Evolutionary conservation across 2,113 vertebrate species (phyloP).

Genomic region (Notarius lentiginosus): DNA sequence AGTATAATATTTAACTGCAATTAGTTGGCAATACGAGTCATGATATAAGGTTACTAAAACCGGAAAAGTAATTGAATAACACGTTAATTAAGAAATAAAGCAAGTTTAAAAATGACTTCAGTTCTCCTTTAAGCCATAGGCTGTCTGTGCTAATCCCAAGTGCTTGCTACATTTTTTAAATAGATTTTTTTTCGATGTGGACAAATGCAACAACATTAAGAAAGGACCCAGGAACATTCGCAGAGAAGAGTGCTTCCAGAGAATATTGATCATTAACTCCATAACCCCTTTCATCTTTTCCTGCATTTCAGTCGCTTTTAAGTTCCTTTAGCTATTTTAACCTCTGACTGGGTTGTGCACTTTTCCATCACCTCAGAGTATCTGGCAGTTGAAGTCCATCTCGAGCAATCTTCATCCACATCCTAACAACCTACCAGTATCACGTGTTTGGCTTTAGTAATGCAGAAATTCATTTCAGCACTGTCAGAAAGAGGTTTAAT

Average conservation of each 20-base stretch:
- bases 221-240: neutral
- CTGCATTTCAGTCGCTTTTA: neutral
- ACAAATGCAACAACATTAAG: neutral
- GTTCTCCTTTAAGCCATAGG: no score
- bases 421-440: neutral
- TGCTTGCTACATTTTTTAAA: neutral
- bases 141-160: neutral
- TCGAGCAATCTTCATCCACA: neutral
- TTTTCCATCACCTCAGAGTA: constrained; percentile 2
- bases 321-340: constrained; percentile 9
- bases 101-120: no score
- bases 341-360: neutral
- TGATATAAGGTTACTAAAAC: no score
- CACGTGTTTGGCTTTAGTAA: neutral
- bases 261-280: neutral
- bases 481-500: constrained; percentile 30
- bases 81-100: no score
- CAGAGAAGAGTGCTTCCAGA: neutral
- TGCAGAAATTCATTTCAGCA: constrained; percentile 18
- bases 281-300: constrained; percentile 6
- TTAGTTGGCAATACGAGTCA: no score
- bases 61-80: no score
- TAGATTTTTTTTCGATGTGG: neutral
- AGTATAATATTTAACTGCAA: no score
- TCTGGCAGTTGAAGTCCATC: constrained; percentile 14